Conservation (phyloP, 2,113 vertebrate species). For the Chiloscyllium plagiosum region DNA sequence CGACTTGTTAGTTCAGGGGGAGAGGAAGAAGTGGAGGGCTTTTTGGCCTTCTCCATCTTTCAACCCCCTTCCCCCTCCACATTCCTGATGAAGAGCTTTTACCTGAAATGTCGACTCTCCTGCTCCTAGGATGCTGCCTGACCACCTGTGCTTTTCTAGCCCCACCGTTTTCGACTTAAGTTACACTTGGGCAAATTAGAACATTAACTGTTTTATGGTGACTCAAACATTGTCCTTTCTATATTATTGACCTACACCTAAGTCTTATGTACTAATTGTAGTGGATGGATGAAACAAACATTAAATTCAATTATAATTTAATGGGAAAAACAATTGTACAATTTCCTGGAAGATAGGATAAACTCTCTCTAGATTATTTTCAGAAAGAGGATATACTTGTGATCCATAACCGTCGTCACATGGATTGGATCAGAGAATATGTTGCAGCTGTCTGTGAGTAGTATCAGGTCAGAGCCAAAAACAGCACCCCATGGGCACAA, state of each 20-base stretch:
- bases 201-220: not conserved
- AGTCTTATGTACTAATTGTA: not conserved
- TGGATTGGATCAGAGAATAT: not conserved
- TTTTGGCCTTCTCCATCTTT: no score
- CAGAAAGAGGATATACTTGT: not conserved
- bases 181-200: not conserved
- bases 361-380: not conserved
- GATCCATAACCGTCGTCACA: not conserved
- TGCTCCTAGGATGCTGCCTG: no score
- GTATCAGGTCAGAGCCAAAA: not conserved
- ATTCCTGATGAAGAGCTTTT: no score
- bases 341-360: not conserved
- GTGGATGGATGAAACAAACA: not conserved
- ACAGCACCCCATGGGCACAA: not conserved
- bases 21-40: no score
- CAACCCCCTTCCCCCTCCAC: no score
- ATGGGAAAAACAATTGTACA: not conserved
- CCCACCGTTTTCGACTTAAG: no score
- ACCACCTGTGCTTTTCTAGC: no score
- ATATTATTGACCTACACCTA: not conserved
- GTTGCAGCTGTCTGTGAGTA: constrained; percentile 3
- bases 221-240: not conserved
- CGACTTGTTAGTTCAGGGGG: no score
- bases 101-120: no score
- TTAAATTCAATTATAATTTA: not conserved